Evolutionary conservation across 2,113 vertebrate genomes (phyloP).

Genomic region (Probosciger aterrimus): DNA sequence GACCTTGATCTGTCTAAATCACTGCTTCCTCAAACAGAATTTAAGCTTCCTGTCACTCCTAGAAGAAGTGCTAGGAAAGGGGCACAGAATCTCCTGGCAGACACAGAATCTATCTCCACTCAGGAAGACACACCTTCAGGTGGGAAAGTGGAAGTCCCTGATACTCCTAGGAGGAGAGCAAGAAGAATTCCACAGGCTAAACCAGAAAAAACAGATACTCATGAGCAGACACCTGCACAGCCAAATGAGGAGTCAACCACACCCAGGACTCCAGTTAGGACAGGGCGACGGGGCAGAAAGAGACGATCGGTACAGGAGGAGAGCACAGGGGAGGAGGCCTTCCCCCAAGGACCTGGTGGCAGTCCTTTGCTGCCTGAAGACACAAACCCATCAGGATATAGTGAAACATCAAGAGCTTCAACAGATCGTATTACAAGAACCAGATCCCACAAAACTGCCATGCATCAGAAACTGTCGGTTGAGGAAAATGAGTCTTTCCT

Average conservation of each 20-base stretch:
- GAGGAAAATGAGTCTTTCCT: constrained; percentile 68
- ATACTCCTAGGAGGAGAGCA: constrained; percentile 47
- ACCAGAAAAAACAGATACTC: neutral
- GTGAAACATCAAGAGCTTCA: neutral
- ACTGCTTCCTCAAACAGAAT: neutral
- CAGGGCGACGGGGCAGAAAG: constrained; percentile 50
- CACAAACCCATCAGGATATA: neutral
- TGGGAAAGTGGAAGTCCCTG: neutral
- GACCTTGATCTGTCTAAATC: constrained; percentile 25
- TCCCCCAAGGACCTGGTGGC: neutral
- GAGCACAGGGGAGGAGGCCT: neutral
- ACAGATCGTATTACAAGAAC: constrained; percentile 51
- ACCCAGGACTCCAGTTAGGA: neutral
- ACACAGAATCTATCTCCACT: neutral
- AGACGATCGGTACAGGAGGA: neutral
- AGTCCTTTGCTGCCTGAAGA: neutral
- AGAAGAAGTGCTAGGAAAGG: constrained; percentile 66
- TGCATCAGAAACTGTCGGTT: constrained; percentile 4
- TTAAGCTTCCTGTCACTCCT: constrained; percentile 33
- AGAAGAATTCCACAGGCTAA: neutral
- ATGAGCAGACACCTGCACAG: neutral
- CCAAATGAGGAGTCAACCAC: neutral
- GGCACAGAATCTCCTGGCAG: neutral
- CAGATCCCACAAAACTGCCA: constrained; percentile 40
- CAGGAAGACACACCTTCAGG: neutral